phyloP scores from a whole-genome alignment of 2,797 vertebrate species.

The Streptopelia turtur region DNA sequence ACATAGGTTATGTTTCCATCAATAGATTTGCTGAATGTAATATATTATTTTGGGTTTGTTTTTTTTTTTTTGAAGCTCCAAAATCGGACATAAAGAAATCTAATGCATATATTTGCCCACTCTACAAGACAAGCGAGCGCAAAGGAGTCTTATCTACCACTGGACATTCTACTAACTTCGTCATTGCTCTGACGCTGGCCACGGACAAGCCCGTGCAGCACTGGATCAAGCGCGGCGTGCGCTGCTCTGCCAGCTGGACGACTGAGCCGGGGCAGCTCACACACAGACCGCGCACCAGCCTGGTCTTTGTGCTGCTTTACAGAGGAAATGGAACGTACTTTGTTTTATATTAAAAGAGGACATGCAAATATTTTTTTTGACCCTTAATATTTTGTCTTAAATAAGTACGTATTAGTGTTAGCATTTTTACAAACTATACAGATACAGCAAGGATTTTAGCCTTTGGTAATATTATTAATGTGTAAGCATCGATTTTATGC shows the following conservation, averaged over 20 bases:
- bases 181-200: constrained; percentile 87
- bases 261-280: constrained; percentile 74
- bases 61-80: constrained; percentile 58
- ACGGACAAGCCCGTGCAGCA: constrained; percentile 83
- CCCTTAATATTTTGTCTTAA: background rate
- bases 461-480: background rate
- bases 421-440: background rate
- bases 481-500: background rate
- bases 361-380: background rate
- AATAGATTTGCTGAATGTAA: background rate
- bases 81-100: constrained; percentile 66
- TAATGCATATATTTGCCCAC: constrained; percentile 86
- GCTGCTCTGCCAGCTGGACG: constrained; percentile 93
- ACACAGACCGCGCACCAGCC: background rate
- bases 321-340: background rate
- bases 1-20: background rate
- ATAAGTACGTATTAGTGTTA: background rate
- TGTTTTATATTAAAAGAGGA: background rate
- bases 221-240: constrained; percentile 97
- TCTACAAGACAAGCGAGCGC: constrained; percentile 96
- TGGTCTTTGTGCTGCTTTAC: background rate
- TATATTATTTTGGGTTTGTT: background rate
- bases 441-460: background rate
- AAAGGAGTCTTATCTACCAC: constrained; percentile 94
- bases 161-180: constrained; percentile 96